These are phyloP conservation scores for Vesta saturnalis DNA, from an alignment of 2,888 invertebrate genomes.

Conservation along the genomic window DNA sequence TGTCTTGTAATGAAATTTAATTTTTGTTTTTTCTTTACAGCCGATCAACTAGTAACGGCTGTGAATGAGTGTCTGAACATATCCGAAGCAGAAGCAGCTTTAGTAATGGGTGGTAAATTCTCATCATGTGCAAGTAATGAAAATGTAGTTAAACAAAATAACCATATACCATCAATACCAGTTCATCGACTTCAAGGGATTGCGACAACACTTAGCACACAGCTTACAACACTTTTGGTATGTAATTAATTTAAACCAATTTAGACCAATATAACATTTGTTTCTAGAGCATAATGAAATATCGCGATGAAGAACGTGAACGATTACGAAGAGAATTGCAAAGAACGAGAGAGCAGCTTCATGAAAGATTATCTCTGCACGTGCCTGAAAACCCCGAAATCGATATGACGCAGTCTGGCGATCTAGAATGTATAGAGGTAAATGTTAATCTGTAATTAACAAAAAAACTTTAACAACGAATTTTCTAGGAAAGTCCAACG, in stretches of 20 bases:
- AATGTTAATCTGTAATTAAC: conserved; percentile 15
- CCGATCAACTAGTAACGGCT: conserved; percentile 66
- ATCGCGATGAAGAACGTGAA: conserved; percentile 80
- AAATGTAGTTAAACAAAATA: conserved; percentile 61
- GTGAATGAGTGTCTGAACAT: conserved; percentile 68
- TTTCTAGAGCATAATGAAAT: conserved; percentile 75
- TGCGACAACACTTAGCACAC: conserved; percentile 70
- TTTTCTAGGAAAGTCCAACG: conserved; percentile 52
- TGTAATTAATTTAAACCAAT: conserved; percentile 61
- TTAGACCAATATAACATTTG: conserved; percentile 7
- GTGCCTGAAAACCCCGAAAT: conserved; percentile 47
- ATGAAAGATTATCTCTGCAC: conserved; percentile 65
- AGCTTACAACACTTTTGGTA: conserved; percentile 77
- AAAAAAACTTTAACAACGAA: conserved; percentile 7
- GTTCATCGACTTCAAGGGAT: conserved; percentile 71
- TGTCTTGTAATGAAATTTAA: neutral
- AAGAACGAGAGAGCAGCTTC: conserved; percentile 76
- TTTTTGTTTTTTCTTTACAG: conserved; percentile 54
- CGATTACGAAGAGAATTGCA: conserved; percentile 77
- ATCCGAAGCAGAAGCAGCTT: conserved; percentile 67
- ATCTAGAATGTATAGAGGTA: conserved; percentile 57
- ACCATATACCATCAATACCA: conserved; percentile 68
- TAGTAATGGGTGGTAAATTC: conserved; percentile 61
- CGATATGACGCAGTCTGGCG: conserved; percentile 48
- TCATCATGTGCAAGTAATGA: conserved; percentile 59